Percentiles rank a stretch among this genome's conserved stretches.
Evolutionary conservation across 2,888 invertebrate species (phyloP).

Genomic region (Stenodera caucasica): DNA sequence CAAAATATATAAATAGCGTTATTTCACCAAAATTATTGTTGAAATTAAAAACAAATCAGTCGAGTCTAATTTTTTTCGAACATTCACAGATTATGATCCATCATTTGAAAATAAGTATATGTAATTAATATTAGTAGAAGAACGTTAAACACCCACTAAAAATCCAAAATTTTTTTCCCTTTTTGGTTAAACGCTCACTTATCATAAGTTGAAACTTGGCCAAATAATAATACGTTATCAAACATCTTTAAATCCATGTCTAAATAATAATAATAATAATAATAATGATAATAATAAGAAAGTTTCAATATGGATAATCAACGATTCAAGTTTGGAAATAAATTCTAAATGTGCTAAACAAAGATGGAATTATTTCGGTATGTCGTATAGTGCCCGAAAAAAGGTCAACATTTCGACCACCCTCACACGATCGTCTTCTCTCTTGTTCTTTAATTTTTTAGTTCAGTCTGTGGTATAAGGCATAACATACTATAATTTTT

Average conservation of each 20-base stretch:
- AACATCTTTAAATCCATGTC: constrained; percentile 17
- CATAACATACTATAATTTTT: constrained; percentile 51
- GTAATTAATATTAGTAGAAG: constrained; percentile 20
- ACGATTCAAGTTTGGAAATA: not conserved
- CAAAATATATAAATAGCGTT: no score
- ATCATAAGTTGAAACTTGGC: constrained; percentile 18
- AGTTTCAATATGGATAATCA: no score
- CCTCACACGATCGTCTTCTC: constrained; percentile 38
- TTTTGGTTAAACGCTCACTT: constrained; percentile 21
- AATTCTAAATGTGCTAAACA: constrained; percentile 2
- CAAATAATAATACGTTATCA: constrained; percentile 44
- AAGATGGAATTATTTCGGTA: not conserved
- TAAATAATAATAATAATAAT: no score
- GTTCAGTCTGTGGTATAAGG: constrained; percentile 48
- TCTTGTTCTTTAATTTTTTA: constrained; percentile 19
- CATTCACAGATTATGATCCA: constrained; percentile 13
- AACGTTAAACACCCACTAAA: constrained; percentile 24
- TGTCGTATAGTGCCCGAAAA: constrained; percentile 13
- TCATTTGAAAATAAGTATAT: not conserved
- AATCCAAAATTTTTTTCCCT: constrained; percentile 14
- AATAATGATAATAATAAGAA: no score
- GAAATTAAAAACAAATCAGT: no score
- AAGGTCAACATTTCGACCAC: constrained; percentile 39
- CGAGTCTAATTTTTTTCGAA: no score
- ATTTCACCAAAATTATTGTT: no score